Evolutionary conservation across 1,140 invertebrate species (phyloP), one percentile per base, ranked within the genome.

Genomic region (Penaeus japonicus): DNA sequence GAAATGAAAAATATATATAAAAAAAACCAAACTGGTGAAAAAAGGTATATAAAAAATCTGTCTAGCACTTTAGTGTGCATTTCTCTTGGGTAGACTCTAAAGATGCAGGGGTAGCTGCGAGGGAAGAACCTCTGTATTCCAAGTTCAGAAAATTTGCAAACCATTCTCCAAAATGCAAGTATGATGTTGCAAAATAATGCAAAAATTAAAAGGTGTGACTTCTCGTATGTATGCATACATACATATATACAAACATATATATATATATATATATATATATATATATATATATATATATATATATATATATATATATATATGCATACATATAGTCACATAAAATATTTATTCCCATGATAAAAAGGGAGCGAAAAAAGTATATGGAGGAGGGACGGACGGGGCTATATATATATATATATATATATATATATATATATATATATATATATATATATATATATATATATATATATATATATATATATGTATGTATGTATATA

Each of bases 51-150:
- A 39, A n/a, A 39, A 39, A 83, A 83, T 65, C 53, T 77, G 32
- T 35, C 17, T 15, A 57, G 22, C 53, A 39, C 27, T 70, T 70
- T 84, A n/a, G 30, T 55, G 47, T 70, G 59, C 35, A 84, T n/a
- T 30, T 85, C 57, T 75, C 84, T 85, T 87, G 86, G 86, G 65
- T 81, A 75, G 82, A 82, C 86, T 88, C 39, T 27, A 59, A 82
- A 78, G n/a, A 77, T 83, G 86, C 86, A 53, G 79, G 55, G 86
- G 86, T 75, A 59, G 73, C 79, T 88, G 86, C 86, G 79, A 81
- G 85, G 86, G 80, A 82, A 35, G 54, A 83, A 88, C 32, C 24
- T 88, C 86, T 88, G 86, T 88, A 88, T 88, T 88, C 86, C 86
- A 88, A 88, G 86, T 82, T 88, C 79, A 81, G 86, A 82, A 82